Evolutionary conservation across 2,797 vertebrate genomes (phyloP).

Genomic region (Loris lydekkerianus): DNA sequence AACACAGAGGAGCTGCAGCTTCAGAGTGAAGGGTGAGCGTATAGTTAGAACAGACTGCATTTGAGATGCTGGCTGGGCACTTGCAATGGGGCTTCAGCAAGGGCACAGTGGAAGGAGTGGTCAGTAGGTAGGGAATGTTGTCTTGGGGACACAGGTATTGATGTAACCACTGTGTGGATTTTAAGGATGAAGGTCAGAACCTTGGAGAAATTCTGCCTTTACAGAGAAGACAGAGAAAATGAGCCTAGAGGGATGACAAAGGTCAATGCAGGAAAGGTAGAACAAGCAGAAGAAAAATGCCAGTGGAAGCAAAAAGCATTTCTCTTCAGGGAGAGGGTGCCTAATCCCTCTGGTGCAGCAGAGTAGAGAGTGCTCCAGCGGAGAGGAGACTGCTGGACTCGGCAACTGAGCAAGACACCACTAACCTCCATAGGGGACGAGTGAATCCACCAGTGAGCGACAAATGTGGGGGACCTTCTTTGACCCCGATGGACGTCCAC

Average conservation of each 20-base stretch:
- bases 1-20: not conserved
- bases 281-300: not conserved
- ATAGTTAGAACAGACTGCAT: not conserved
- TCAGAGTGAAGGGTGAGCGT: not conserved
- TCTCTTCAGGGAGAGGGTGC: not conserved
- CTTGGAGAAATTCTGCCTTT: not conserved
- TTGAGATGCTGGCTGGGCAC: not conserved
- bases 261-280: not conserved
- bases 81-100: too few relatives aligned
- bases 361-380: not conserved
- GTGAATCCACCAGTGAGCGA: not conserved
- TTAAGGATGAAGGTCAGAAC: not conserved
- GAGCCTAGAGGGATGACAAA: not conserved
- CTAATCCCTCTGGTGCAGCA: accelerated
- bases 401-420: not conserved
- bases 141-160: not conserved
- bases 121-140: not conserved
- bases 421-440: not conserved
- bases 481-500: not conserved
- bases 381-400: not conserved
- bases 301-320: not conserved
- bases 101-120: not conserved
- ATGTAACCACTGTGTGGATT: not conserved
- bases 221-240: slow-evolving; percentile 3
- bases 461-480: not conserved